Conservation (phyloP, 2,888 invertebrate genomes). For the Hyppa rectilinea region DNA sequence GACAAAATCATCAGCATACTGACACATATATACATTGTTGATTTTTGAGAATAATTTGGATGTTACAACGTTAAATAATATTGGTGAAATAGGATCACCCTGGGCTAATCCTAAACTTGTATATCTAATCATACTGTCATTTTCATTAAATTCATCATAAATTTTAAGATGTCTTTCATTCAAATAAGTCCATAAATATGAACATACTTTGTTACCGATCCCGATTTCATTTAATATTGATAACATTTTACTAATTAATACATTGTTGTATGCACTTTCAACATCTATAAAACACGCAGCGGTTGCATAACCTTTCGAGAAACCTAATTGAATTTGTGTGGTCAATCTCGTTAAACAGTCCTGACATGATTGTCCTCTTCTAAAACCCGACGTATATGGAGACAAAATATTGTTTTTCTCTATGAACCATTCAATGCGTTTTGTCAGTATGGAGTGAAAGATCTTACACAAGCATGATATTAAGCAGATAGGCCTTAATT, state of each 20-base stretch:
- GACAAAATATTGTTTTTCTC: no score
- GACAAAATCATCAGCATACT: constrained; percentile 5
- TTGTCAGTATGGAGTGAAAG: no score
- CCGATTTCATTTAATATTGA: constrained; percentile 2
- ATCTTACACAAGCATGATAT: no score
- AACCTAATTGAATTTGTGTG: constrained; percentile 10
- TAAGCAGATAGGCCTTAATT: no score
- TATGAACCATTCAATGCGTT: no score
- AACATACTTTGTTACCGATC: background rate
- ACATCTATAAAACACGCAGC: constrained; percentile 5
- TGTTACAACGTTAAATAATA: constrained; percentile 1
- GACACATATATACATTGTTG: background rate
- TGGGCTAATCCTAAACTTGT: constrained; percentile 1
- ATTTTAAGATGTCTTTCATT: constrained; percentile 8
- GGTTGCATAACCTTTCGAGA: background rate
- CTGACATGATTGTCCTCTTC: background rate
- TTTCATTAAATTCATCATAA: no score
- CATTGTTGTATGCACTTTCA: constrained; percentile 12
- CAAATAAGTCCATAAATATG: constrained; percentile 4
- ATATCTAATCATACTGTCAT: background rate
- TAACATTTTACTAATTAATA: background rate
- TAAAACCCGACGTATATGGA: no score
- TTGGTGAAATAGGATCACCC: constrained; percentile 1
- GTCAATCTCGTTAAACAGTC: background rate
- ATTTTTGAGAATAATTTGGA: background rate